phyloP scores from a whole-genome alignment of 2,888 invertebrate species.

The Troilus luridus region DNA sequence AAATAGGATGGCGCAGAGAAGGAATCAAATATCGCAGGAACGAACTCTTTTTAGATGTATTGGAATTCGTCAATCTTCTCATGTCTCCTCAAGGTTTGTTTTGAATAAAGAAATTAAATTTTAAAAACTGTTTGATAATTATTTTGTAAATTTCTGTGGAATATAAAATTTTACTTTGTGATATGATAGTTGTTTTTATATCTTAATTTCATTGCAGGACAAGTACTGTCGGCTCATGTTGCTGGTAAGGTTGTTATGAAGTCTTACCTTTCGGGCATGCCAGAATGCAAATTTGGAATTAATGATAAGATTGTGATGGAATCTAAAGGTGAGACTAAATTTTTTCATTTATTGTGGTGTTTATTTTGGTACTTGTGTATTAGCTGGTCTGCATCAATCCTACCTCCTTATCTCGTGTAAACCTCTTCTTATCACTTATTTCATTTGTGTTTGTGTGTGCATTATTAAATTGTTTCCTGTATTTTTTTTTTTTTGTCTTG shows the following conservation, averaged over 20 bases:
- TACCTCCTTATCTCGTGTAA: too few relatives aligned
- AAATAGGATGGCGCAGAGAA: slow-evolving; percentile 99
- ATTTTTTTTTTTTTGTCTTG: too few relatives aligned
- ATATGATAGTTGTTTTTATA: background rate
- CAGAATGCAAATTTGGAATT: slow-evolving; percentile 99
- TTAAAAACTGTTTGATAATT: background rate
- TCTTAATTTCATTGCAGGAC: slow-evolving; percentile 74
- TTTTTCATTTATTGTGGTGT: background rate
- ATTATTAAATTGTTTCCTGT: too few relatives aligned
- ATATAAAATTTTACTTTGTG: background rate
- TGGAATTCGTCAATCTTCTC: slow-evolving; percentile 98
- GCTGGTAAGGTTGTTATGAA: slow-evolving; percentile 99
- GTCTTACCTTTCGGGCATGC: slow-evolving; percentile 99
- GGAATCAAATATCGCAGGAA: slow-evolving; percentile 99
- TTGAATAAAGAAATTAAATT: slow-evolving; percentile 56
- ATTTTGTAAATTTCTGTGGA: too few relatives aligned
- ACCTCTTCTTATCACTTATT: too few relatives aligned
- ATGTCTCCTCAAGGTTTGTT: slow-evolving; percentile 97
- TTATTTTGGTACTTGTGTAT: background rate
- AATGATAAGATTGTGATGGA: slow-evolving; percentile 99
- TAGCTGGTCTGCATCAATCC: too few relatives aligned
- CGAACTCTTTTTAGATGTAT: slow-evolving; percentile 97
- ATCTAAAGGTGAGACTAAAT: slow-evolving; percentile 79
- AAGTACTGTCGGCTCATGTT: slow-evolving; percentile 98
- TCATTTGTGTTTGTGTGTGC: too few relatives aligned